phyloP scores from a whole-genome alignment of 2,113 vertebrate genomes.

The Lates calcarifer region DNA sequence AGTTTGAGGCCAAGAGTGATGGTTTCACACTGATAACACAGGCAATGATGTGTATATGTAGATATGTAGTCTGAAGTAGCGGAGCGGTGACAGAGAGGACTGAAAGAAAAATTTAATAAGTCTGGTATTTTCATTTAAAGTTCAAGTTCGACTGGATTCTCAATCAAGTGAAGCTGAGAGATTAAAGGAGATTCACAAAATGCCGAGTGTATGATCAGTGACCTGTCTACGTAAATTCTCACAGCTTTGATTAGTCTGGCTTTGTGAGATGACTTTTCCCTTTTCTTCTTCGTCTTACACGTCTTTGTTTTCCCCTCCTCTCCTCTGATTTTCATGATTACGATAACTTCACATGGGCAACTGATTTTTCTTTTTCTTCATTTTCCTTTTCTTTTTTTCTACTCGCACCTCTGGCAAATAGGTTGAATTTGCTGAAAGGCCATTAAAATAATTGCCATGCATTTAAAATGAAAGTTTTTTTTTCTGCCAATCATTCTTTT shows the following conservation, averaged over 20 bases:
- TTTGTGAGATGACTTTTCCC: conserved; percentile 24
- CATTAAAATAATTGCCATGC: conserved; percentile 1
- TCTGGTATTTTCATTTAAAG: conserved; percentile 75
- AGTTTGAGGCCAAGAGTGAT: neutral
- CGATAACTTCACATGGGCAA: neutral
- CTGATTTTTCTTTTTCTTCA: neutral
- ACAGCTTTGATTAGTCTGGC: conserved; percentile 63
- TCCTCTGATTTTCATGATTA: neutral
- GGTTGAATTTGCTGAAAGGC: neutral
- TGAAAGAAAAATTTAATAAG: conserved; percentile 4
- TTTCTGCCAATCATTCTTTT: neutral
- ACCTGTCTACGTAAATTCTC: conserved; percentile 46
- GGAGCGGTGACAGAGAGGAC: neutral
- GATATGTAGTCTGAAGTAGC: neutral
- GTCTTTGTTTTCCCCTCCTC: conserved; percentile 27
- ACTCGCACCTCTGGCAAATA: conserved; percentile 6
- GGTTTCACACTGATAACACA: neutral
- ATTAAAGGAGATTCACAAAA: conserved; percentile 75
- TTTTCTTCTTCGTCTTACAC: neutral
- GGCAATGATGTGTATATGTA: neutral
- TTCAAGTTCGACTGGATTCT: conserved; percentile 71
- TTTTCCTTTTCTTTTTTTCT: neutral
- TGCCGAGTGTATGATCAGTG: conserved; percentile 61
- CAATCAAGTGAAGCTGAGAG: conserved; percentile 61
- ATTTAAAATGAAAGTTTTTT: conserved; percentile 13